A percentile compares a stretch with the other conserved stretches of the same genome.
These are phyloP conservation scores for Oriolus oriolus DNA, from an alignment of 2,113 vertebrate genomes.

Conservation along the genomic window DNA sequence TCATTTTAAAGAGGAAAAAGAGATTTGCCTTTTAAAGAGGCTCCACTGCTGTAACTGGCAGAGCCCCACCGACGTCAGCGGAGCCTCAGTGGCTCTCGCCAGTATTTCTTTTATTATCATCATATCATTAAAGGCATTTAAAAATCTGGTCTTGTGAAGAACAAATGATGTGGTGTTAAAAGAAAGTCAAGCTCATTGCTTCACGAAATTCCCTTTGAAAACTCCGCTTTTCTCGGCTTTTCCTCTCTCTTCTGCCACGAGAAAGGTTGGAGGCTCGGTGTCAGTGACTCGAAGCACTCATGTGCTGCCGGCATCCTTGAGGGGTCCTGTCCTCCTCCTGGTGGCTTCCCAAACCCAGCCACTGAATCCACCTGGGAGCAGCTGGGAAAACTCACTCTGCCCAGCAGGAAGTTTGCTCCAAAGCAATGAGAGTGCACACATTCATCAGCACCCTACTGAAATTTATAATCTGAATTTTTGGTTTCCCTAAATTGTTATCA, in stretches of 20 bases:
- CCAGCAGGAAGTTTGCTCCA: neutral
- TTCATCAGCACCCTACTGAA: neutral
- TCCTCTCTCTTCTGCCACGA: neutral
- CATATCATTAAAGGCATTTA: neutral
- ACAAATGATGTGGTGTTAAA: neutral
- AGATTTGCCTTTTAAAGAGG: neutral
- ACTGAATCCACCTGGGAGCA: neutral
- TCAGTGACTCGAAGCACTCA: neutral
- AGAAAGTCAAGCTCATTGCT: neutral
- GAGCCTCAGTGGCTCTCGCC: neutral
- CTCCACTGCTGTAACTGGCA: neutral
- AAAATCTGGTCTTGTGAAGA: neutral
- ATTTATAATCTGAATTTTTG: neutral
- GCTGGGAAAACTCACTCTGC: neutral
- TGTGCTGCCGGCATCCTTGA: rapidly evolving
- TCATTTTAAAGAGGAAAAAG: neutral
- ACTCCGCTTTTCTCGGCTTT: neutral
- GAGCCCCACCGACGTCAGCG: neutral
- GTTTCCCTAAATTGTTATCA: neutral
- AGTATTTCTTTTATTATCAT: neutral
- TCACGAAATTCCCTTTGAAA: neutral
- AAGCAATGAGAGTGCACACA: rapidly evolving
- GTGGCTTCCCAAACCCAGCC: neutral
- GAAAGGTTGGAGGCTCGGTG: neutral
- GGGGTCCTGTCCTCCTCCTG: neutral